Evolutionary conservation across 2,888 invertebrate genomes (phyloP).

Genomic region (Cabera pusaria): DNA sequence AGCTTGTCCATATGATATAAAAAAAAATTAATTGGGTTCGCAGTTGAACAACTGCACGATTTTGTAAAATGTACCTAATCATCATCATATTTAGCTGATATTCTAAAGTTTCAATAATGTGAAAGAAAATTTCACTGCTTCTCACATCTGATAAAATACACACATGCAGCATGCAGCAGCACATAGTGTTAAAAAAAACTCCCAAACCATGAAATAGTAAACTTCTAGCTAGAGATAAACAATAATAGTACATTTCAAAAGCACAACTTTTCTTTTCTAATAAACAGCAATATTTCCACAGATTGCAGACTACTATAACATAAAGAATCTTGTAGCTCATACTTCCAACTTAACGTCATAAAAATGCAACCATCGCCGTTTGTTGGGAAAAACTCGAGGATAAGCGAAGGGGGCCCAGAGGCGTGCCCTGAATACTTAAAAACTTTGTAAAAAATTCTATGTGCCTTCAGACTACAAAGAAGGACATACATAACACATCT

Average conservation of each 20-base stretch:
- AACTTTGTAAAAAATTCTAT: conserved; percentile 60
- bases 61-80: too few relatives aligned
- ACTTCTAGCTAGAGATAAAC: too few relatives aligned
- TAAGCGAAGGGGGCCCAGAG: conserved; percentile 46
- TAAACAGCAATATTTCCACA: conserved; percentile 24
- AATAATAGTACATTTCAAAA: conserved; percentile 6
- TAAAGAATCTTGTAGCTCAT: conserved; percentile 28
- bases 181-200: conserved; percentile 3
- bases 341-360: conserved; percentile 29
- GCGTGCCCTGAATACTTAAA: conserved; percentile 67
- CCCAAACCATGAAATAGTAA: too few relatives aligned
- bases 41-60: too few relatives aligned
- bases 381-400: conserved; percentile 52
- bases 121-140: too few relatives aligned
- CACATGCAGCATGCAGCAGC: too few relatives aligned
- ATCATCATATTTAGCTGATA: too few relatives aligned
- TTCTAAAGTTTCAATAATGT: too few relatives aligned
- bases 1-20: too few relatives aligned
- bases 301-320: conserved; percentile 25
- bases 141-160: too few relatives aligned
- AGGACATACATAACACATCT: conserved; percentile 24
- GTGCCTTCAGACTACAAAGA: conserved; percentile 41
- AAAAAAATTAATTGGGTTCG: too few relatives aligned
- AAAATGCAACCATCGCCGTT: conserved; percentile 64
- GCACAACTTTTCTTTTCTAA: conserved; percentile 13